These are phyloP conservation scores for Lasioglossum figueresi DNA, from an alignment of 2,888 invertebrate genomes.

Conservation along the genomic window DNA sequence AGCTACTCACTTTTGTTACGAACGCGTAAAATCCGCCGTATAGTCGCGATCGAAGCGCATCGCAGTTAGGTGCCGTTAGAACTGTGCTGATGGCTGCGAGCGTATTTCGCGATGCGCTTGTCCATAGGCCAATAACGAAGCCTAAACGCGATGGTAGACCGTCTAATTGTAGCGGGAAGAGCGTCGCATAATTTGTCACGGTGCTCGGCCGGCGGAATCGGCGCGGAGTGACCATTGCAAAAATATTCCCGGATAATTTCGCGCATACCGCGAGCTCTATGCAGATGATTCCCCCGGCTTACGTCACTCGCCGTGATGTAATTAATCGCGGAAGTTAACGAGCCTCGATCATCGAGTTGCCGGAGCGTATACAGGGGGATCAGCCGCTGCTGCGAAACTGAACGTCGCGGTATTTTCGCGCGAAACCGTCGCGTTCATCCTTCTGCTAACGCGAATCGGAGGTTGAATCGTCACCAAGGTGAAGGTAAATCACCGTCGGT, in stretches of 20 bases:
- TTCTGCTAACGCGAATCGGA: not conserved
- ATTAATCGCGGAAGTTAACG: conserved; percentile 65
- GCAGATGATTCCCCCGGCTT: conserved; percentile 55
- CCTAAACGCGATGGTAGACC: conserved; percentile 48
- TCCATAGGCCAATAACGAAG: conserved; percentile 27
- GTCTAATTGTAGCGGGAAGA: conserved; percentile 49
- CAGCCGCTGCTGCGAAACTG: conserved; percentile 14
- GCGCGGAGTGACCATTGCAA: conserved; percentile 18
- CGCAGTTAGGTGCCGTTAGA: conserved; percentile 5
- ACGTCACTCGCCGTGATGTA: conserved; percentile 60
- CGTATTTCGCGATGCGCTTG: conserved; percentile 16
- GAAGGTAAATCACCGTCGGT: not conserved
- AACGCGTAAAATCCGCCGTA: too few relatives aligned
- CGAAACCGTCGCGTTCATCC: not conserved
- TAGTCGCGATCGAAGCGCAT: not conserved
- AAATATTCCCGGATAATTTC: conserved; percentile 50
- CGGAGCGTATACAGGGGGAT: not conserved
- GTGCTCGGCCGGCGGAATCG: conserved; percentile 18
- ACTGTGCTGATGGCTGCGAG: too few relatives aligned
- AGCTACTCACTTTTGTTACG: too few relatives aligned
- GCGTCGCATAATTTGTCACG: conserved; percentile 49
- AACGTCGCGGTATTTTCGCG: conserved; percentile 21
- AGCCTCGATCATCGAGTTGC: conserved; percentile 43
- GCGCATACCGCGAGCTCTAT: conserved; percentile 55
- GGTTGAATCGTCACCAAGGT: not conserved